A percentile compares a stretch with the other conserved stretches of the same genome.
phyloP scores from a whole-genome alignment of 2,113 vertebrate genomes.

The Gobiocypris rarus region DNA sequence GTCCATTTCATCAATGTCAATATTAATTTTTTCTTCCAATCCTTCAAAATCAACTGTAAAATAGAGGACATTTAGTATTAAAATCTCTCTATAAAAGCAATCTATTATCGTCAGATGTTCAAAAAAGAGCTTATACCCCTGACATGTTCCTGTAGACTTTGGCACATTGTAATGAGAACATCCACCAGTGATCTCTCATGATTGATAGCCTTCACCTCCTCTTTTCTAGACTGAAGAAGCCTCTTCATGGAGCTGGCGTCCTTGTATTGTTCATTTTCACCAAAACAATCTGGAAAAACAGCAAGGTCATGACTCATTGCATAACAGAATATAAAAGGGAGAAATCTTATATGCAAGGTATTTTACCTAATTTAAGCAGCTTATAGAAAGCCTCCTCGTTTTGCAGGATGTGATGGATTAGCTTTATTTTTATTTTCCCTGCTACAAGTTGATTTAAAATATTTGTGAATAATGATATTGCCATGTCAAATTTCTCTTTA shows the following conservation, averaged over 20 bases:
- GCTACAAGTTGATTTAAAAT: constrained; percentile 58
- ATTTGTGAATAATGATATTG: constrained; percentile 68
- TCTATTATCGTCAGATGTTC: neutral
- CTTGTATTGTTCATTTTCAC: constrained; percentile 61
- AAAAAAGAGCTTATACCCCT: constrained; percentile 73
- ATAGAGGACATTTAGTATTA: neutral
- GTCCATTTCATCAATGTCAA: constrained; percentile 67
- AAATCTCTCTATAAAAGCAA: neutral
- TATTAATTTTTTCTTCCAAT: constrained; percentile 56
- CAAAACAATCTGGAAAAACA: constrained; percentile 69
- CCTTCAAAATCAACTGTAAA: constrained; percentile 76
- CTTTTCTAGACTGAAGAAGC: constrained; percentile 70
- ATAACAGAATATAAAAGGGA: neutral
- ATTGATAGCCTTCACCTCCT: constrained; percentile 70
- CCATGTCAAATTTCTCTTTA: constrained; percentile 69
- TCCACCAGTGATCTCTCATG: constrained; percentile 72
- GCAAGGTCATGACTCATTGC: neutral
- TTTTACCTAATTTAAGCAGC: constrained; percentile 82
- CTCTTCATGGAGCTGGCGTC: constrained; percentile 63
- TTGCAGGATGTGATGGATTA: constrained; percentile 74
- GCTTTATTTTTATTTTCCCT: constrained; percentile 71
- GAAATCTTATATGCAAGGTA: neutral
- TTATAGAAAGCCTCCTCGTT: constrained; percentile 68
- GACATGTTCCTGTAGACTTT: constrained; percentile 71
- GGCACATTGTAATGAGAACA: constrained; percentile 79